phyloP scores from a whole-genome alignment of 2,797 vertebrate species.

The Hephaestus fuliginosus region DNA sequence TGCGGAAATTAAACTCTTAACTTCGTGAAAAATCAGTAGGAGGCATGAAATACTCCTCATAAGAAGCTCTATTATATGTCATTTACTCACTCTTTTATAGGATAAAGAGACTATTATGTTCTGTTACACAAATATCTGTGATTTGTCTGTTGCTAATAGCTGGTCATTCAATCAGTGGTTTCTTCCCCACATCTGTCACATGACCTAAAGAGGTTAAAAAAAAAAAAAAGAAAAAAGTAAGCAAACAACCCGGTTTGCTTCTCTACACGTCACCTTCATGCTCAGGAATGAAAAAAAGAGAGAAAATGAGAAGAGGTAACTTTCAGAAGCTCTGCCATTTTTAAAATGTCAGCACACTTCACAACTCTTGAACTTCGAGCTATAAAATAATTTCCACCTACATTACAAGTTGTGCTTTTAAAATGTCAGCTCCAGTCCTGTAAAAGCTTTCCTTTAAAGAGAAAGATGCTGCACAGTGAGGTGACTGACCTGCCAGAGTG shows the following conservation, averaged over 20 bases:
- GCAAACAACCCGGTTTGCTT: too few relatives aligned
- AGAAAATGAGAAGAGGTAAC: background rate
- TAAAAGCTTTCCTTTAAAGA: background rate
- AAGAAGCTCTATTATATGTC: background rate
- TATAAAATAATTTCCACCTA: background rate
- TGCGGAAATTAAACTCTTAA: background rate
- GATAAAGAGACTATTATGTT: background rate
- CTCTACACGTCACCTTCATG: background rate
- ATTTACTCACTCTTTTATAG: background rate
- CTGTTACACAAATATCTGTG: too few relatives aligned
- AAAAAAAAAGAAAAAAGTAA: too few relatives aligned
- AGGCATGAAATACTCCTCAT: background rate
- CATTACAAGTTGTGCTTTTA: background rate
- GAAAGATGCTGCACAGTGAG: background rate
- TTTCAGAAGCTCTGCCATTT: background rate
- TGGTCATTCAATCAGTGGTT: background rate
- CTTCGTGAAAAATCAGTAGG: background rate
- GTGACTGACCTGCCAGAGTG: background rate
- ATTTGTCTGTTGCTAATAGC: background rate
- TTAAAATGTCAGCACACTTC: conserved; percentile 1
- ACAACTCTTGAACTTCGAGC: background rate
- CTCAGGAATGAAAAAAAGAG: background rate
- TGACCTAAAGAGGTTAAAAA: background rate
- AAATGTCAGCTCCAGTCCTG: conserved; percentile 3
- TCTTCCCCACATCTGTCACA: background rate